These are phyloP conservation scores for Tipula helvola DNA, from an alignment of 2,888 invertebrate genomes.

Conservation along the genomic window DNA sequence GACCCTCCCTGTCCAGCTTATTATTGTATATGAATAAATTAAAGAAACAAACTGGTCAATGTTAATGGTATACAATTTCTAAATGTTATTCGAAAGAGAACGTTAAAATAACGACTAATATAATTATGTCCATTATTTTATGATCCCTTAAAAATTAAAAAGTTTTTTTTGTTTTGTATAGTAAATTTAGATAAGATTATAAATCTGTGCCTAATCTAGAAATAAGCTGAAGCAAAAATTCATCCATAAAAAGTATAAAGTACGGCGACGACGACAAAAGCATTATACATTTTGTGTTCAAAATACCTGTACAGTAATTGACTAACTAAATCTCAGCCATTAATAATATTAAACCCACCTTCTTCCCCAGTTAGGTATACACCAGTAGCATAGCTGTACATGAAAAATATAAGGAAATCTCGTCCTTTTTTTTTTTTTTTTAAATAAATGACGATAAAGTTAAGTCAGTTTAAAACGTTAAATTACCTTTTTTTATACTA, in stretches of 20 bases:
- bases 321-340: constrained; percentile 4
- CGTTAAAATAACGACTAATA: too few relatives aligned
- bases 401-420: background rate
- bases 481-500: background rate
- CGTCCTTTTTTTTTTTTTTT: background rate
- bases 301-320: background rate
- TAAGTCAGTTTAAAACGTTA: constrained; percentile 4
- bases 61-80: too few relatives aligned
- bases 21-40: too few relatives aligned
- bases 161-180: too few relatives aligned
- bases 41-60: too few relatives aligned
- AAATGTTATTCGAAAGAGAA: too few relatives aligned
- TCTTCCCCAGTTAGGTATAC: background rate
- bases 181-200: background rate
- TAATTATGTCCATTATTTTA: too few relatives aligned
- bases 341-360: background rate
- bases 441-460: background rate
- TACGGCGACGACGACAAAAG: background rate
- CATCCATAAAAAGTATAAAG: background rate
- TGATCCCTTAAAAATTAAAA: too few relatives aligned
- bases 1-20: too few relatives aligned
- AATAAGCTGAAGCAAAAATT: background rate
- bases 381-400: background rate
- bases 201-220: background rate
- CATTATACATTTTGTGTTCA: background rate